phyloP scores from a whole-genome alignment of 2,888 invertebrate genomes.

The Tuta absoluta region DNA sequence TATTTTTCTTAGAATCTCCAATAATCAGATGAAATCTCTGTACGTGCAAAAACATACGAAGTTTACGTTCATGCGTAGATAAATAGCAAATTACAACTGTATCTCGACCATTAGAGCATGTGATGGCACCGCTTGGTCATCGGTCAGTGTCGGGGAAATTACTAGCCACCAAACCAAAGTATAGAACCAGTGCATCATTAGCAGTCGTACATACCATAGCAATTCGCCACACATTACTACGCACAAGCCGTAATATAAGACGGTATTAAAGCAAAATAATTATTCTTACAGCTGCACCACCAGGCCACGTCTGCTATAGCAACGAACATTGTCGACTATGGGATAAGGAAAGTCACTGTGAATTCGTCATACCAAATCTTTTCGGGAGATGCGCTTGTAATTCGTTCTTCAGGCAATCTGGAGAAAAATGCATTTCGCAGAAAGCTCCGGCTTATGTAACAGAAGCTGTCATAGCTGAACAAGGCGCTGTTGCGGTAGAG shows the following conservation, averaged over 20 bases:
- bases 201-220: slow-evolving; percentile 6
- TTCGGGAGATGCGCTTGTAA: slow-evolving; percentile 94
- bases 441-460: slow-evolving; percentile 59
- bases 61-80: slow-evolving; percentile 39
- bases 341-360: slow-evolving; percentile 92
- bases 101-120: slow-evolving; percentile 61
- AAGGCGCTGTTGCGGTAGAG: slow-evolving; percentile 53
- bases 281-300: slow-evolving; percentile 86
- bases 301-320: slow-evolving; percentile 94
- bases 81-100: slow-evolving; percentile 53
- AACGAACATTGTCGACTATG: slow-evolving; percentile 93
- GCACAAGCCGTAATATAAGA: background rate
- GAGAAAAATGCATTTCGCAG: slow-evolving; percentile 82
- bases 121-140: slow-evolving; percentile 54
- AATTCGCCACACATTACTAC: slow-evolving; percentile 13
- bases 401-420: slow-evolving; percentile 83
- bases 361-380: slow-evolving; percentile 93
- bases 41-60: slow-evolving; percentile 18
- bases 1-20: background rate
- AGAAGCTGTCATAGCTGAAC: slow-evolving; percentile 69
- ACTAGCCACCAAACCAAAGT: slow-evolving; percentile 39
- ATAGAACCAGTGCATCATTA: slow-evolving; percentile 22
- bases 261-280: slow-evolving; percentile 23
- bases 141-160: slow-evolving; percentile 57
- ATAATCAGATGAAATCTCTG: background rate